These are phyloP conservation scores for Ondatra zibethicus DNA, from an alignment of 2,113 vertebrate genomes.

Conservation along the genomic window DNA sequence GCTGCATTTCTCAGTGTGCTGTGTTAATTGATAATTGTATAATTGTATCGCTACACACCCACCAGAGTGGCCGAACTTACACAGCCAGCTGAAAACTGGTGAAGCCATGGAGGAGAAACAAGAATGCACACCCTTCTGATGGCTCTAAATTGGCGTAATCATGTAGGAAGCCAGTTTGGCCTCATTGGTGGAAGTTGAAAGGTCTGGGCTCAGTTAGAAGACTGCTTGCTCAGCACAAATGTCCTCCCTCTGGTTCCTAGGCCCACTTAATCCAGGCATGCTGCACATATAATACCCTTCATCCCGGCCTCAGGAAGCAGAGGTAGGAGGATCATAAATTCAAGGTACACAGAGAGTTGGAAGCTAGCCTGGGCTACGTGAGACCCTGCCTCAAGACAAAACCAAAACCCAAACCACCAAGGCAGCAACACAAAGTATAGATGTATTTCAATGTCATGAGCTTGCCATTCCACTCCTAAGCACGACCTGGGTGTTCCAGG, in stretches of 20 bases:
- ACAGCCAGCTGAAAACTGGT: neutral
- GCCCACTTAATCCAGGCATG: neutral
- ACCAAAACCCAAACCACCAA: neutral
- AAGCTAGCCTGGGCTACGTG: neutral
- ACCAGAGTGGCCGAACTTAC: slow-evolving; percentile 13
- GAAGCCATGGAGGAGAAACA: neutral
- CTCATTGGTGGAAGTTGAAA: neutral
- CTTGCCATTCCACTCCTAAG: neutral
- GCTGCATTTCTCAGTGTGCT: neutral
- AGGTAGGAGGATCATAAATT: neutral
- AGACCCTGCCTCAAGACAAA: neutral
- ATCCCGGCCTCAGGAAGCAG: neutral
- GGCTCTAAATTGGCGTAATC: neutral
- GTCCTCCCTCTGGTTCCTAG: neutral
- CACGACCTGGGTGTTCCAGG: neutral
- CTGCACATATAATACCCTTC: no score
- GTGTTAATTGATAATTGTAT: neutral
- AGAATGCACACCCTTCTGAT: neutral
- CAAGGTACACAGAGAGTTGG: neutral
- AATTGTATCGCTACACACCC: neutral
- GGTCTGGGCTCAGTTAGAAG: neutral
- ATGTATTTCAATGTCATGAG: neutral
- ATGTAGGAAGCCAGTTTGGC: slow-evolving; percentile 4
- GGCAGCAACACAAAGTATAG: neutral
- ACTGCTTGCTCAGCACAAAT: neutral